Conservation (phyloP, 2,888 invertebrate species). For the Entomobrya proxima region DNA sequence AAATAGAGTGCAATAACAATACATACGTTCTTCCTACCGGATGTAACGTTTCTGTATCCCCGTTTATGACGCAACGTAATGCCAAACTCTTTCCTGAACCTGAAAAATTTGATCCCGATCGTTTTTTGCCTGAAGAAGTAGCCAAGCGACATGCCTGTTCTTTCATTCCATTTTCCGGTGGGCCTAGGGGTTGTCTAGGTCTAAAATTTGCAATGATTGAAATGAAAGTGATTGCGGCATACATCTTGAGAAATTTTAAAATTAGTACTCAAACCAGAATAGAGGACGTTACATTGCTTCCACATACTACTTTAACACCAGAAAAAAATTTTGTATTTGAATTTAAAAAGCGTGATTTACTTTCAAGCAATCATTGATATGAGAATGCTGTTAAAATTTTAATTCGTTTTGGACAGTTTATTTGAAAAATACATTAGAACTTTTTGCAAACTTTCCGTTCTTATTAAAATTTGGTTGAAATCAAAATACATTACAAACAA, state of each 20-base stretch:
- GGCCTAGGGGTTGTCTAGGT: slow-evolving; percentile 11
- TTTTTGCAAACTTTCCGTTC: too few relatives aligned
- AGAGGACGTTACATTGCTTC: slow-evolving; percentile 15
- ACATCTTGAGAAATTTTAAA: neutral
- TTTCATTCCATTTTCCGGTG: slow-evolving; percentile 14
- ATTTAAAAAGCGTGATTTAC: slow-evolving; percentile 12
- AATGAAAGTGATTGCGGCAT: slow-evolving; percentile 29
- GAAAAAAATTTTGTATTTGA: neutral
- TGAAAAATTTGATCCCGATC: slow-evolving; percentile 20
- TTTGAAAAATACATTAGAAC: too few relatives aligned
- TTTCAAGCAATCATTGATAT: too few relatives aligned
- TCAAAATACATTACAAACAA: too few relatives aligned
- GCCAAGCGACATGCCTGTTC: neutral
- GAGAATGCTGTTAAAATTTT: too few relatives aligned
- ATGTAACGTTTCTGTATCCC: neutral
- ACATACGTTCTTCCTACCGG: neutral
- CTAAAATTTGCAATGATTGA: slow-evolving; percentile 27
- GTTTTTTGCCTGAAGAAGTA: slow-evolving; percentile 30
- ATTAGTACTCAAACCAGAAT: neutral
- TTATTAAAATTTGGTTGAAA: too few relatives aligned
- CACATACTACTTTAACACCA: neutral
- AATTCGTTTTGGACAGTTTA: too few relatives aligned
- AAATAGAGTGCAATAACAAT: neutral
- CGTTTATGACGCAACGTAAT: neutral
- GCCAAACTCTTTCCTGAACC: slow-evolving; percentile 13